Percentiles rank a stretch among this genome's conserved stretches.
Conservation (phyloP, 30 jellyfish, hydroid and myxozoan genomes). For the Turritopsis rubra region DNA sequence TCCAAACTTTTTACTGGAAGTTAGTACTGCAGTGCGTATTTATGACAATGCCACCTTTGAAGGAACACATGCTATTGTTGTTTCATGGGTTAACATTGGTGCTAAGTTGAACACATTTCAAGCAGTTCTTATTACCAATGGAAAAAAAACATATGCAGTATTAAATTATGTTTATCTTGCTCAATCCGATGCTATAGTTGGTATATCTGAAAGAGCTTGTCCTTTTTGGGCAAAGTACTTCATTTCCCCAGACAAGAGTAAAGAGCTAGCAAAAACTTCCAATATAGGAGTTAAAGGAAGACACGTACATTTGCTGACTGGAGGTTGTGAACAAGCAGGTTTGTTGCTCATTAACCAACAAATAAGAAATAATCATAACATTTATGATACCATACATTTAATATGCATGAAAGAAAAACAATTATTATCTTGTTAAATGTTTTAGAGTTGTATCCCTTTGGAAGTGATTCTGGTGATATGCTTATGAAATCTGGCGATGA, state of each 20-base stretch:
- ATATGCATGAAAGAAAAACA: background rate
- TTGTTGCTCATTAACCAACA: background rate
- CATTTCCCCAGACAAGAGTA: background rate
- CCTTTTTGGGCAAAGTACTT: background rate
- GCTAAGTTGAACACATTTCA: background rate
- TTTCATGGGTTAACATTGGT: background rate
- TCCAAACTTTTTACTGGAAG: background rate
- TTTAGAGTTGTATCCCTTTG: background rate
- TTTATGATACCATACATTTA: background rate
- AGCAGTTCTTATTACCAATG: background rate
- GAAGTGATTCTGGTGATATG: background rate
- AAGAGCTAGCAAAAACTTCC: background rate
- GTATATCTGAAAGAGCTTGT: background rate
- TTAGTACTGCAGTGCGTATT: background rate
- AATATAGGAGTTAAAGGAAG: slow-evolving; percentile 9
- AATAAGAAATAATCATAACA: background rate
- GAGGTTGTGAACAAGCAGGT: slow-evolving; percentile 4
- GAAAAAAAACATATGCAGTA: background rate
- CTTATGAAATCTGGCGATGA: background rate
- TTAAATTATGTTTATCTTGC: background rate
- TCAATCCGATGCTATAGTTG: background rate
- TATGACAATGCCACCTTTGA: background rate
- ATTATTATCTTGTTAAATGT: too few relatives aligned
- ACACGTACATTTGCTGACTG: background rate
- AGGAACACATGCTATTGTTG: background rate